phyloP scores from a whole-genome alignment of 2,113 vertebrate genomes.

The Saccopteryx bilineata region DNA sequence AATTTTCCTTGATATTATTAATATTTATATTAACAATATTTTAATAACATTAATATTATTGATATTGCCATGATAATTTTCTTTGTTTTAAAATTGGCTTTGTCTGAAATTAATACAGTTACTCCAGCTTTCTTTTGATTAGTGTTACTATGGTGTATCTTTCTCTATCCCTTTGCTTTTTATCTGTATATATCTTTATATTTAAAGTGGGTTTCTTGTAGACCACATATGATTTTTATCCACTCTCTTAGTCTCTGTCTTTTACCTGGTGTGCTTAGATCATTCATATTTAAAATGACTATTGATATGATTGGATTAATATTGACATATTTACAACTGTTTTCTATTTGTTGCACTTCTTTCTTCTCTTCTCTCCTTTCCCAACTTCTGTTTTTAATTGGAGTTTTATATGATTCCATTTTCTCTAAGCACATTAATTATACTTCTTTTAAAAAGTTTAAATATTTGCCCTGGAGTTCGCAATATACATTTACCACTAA shows the following conservation, averaged over 20 bases:
- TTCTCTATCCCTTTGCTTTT: slow-evolving; percentile 4
- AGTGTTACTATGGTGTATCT: background rate
- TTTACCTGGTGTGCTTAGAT: background rate
- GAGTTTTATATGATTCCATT: slow-evolving; percentile 7
- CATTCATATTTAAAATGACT: slow-evolving; percentile 40
- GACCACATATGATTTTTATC: background rate
- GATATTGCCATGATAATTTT: background rate
- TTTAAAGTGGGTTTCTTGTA: background rate
- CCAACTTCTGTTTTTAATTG: slow-evolving; percentile 22
- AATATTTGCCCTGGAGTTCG: background rate
- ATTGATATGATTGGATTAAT: slow-evolving; percentile 4
- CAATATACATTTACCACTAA: background rate
- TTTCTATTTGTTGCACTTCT: background rate
- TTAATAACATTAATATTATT: background rate
- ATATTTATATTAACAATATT: background rate
- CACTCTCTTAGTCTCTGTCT: background rate
- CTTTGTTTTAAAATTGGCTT: slow-evolving; percentile 10
- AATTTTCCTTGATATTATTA: background rate
- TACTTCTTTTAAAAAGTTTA: background rate
- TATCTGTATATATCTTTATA: slow-evolving; percentile 5
- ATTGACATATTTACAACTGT: background rate
- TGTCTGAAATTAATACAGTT: slow-evolving; percentile 39
- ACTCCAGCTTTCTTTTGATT: slow-evolving; percentile 38
- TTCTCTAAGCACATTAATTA: background rate
- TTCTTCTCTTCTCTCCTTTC: slow-evolving; percentile 8